Evolutionary conservation across 2,888 invertebrate genomes (phyloP), one percentile per base, ranked within the genome.

Genomic region (Eueremaeus valkanovi): DNA sequence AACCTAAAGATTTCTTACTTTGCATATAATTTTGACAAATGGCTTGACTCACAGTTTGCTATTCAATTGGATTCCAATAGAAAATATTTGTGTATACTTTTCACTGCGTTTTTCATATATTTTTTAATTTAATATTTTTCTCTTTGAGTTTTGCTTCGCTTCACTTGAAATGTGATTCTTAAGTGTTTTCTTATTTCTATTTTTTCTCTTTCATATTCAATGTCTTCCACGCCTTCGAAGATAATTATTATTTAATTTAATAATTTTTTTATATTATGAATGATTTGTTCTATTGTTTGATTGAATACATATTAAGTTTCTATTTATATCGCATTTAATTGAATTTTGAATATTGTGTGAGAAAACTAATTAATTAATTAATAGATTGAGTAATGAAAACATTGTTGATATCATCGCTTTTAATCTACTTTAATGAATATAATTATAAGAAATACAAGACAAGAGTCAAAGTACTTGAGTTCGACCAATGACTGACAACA

Each of bases 341-440:
- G 27, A 55, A 8, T 55, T 49, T 49, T 49, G 6, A 3, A n/a
- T 49, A 5, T 11, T 21, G n/a, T 66, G 63, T 31, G n/a, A 18
- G 33, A 66, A n/a, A 66, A 66, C n/a, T 1, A 66, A 36, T 66
- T 66, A 36, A 36, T 66, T 16, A 27, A 49, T 5, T 11, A n/a
- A 49, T 11, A 13, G 49, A 13, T 16, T 58, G n/a, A n/a, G n/a
- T n/a, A n/a, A 3, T 55, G 58, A 58, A 58, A 13, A 11, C 29
- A 58, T 24, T 58, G 58, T 58, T 11, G 11, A 66, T 66, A 66
- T 66, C 63, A 66, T 66, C 36, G 9, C 11, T 13, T 33, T 66
- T 66, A 66, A 66, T 66, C 33, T 33, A 66, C 36, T 66, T 66
- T 13, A 31, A 18, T 36, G 36, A 33, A 66, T 49, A 49, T 49